Evolutionary conservation across 2,113 vertebrate species (phyloP).

Genomic region (Myiagra hebetior): DNA sequence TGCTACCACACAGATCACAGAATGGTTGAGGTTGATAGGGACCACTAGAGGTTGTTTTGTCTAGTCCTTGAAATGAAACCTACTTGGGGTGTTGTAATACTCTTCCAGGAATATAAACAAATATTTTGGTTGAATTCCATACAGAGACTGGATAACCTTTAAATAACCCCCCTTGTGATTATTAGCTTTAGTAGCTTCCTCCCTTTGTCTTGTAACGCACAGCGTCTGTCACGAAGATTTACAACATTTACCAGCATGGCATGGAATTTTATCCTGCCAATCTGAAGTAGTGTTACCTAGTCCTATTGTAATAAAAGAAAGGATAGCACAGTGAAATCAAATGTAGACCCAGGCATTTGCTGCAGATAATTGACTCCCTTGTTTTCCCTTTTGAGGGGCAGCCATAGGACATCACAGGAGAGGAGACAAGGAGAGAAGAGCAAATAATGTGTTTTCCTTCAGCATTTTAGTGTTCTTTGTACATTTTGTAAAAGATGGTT

Average conservation of each 20-base stretch:
- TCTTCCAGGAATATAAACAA: not conserved
- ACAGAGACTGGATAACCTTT: not conserved
- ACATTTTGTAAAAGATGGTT: not conserved
- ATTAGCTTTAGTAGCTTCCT: not conserved
- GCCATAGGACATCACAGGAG: not conserved
- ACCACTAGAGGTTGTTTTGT: not conserved
- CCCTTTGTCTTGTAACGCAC: not conserved
- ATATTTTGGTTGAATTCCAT: not conserved
- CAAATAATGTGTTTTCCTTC: not conserved
- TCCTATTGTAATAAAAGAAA: not conserved
- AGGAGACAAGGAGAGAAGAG: not conserved
- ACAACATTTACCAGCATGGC: not conserved
- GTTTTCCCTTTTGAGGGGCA: not conserved
- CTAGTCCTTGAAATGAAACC: not conserved
- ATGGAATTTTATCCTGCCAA: not conserved
- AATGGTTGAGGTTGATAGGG: not conserved
- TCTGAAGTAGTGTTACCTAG: not conserved
- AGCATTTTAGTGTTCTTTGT: not conserved
- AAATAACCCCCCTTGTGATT: not conserved
- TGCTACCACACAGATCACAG: not conserved
- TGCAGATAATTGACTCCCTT: not conserved
- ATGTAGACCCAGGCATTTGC: not conserved
- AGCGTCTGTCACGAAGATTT: not conserved
- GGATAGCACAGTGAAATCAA: not conserved
- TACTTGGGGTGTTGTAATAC: not conserved